phyloP scores from a whole-genome alignment of 2,797 vertebrate species.

The Pseudotriccus pelzelni region DNA sequence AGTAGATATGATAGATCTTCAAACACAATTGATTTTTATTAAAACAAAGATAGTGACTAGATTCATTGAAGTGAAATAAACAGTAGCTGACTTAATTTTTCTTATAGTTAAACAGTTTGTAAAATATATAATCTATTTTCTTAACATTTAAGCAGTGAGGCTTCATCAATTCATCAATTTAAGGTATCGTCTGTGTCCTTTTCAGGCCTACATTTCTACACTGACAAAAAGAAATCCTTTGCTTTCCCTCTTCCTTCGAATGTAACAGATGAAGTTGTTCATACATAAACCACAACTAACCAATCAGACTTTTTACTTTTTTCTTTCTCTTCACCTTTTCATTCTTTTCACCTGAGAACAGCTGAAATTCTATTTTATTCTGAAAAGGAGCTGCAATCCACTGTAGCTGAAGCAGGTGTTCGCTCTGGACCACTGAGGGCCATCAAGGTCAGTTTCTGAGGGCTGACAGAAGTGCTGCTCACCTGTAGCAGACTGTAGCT shows the following conservation, averaged over 20 bases:
- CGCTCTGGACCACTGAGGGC: background rate
- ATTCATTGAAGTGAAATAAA: background rate
- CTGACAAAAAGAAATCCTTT: background rate
- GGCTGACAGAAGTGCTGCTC: background rate
- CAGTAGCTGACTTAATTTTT: background rate
- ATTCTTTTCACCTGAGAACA: background rate
- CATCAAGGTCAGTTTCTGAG: background rate
- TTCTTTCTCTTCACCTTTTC: background rate
- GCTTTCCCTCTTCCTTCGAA: background rate
- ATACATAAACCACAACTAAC: background rate
- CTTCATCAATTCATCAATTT: background rate
- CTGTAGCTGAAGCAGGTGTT: background rate
- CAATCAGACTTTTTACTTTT: background rate
- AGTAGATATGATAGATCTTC: background rate
- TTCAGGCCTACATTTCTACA: background rate
- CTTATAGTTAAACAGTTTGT: background rate
- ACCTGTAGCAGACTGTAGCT: conserved; percentile 94
- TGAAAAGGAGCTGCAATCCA: background rate
- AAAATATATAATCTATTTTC: background rate
- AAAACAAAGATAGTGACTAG: background rate
- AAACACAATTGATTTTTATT: background rate
- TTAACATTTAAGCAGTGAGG: background rate
- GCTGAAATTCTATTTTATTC: background rate
- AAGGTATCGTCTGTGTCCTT: background rate
- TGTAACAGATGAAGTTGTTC: background rate